Evolutionary conservation across 2,113 vertebrate species (phyloP), one percentile per base, ranked within the genome.

Genomic region (Pangasianodon gigas): DNA sequence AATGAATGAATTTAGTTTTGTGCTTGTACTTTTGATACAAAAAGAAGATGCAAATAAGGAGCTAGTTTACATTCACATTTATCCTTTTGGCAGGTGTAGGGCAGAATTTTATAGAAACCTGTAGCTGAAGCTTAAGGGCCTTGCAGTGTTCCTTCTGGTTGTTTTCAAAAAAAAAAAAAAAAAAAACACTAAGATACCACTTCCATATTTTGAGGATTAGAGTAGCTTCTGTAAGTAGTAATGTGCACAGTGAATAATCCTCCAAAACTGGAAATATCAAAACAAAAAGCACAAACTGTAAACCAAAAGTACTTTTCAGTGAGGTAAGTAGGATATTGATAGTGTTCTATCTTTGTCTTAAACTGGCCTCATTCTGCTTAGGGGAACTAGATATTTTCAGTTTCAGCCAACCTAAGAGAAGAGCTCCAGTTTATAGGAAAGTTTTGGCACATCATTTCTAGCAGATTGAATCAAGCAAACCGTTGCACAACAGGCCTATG

Each of bases 341-440:
- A 48, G 44, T 48, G 24, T n/a, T 80, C 26, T 29, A 48, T 77
- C 8, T 48, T 79, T 79, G 44, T 79, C 44, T 24, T 80, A 80
- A 29, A 51, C 46, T 51, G 46, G 2, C 26, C 26, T 80, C 26
- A 80, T 51, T 52, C 77, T 80, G 26, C 77, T 80, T 16, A 51
- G 26, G 48, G 77, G 46, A 80, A 80, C 77, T 51, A 51, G 77
- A 51, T 51, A 51, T 80, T 80, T 80, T 80, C 77, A 80, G 46
- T 80, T 52, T 52, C 5, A n/a, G 13, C 46, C 46, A 80, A 14
- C 26, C 46, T 51, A 16, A 29, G n/a, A 16, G 48, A 80, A 52
- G 13, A 80, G 77, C 13, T 80, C 46, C 46, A n/a, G 77, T 80
- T 52, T 52, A 80, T n/a, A 52, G 77, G 13, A 52, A 80, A 7